Conservation (phyloP, 2,113 vertebrate species). For the Mus spicilegus region DNA sequence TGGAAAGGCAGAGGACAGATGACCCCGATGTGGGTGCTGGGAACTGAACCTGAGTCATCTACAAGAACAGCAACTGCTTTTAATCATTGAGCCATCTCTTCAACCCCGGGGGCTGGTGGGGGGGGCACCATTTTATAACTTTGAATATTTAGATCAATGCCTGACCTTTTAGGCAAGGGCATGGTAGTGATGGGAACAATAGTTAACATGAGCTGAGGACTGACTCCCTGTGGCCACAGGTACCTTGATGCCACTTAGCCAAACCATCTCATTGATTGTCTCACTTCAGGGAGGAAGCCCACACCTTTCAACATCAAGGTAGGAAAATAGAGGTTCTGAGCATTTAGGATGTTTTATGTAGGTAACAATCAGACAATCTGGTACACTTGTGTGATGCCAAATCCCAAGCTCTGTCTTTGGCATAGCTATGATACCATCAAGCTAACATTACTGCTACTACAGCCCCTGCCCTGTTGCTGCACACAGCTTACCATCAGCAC, state of each 20-base stretch:
- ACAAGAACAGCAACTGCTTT: background rate
- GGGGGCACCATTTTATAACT: background rate
- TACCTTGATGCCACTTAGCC: background rate
- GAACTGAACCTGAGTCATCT: background rate
- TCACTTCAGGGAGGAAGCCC: background rate
- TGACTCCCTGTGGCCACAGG: background rate
- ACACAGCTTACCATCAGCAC: accelerated
- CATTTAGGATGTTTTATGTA: background rate
- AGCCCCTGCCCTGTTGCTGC: accelerated
- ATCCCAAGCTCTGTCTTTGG: background rate
- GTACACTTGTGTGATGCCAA: background rate
- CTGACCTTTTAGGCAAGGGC: background rate
- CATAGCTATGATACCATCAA: background rate
- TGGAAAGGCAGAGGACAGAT: background rate
- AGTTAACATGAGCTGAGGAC: background rate
- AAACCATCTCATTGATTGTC: background rate
- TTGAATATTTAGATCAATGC: background rate
- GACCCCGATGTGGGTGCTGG: background rate
- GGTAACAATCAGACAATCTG: background rate
- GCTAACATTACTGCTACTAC: background rate
- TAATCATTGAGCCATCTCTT: background rate
- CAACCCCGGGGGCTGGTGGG: no score
- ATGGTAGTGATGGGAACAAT: background rate
- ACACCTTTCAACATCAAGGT: background rate
- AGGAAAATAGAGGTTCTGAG: background rate